Evolutionary conservation across 2,888 invertebrate genomes (phyloP).

Genomic region (Hartigia nigra): DNA sequence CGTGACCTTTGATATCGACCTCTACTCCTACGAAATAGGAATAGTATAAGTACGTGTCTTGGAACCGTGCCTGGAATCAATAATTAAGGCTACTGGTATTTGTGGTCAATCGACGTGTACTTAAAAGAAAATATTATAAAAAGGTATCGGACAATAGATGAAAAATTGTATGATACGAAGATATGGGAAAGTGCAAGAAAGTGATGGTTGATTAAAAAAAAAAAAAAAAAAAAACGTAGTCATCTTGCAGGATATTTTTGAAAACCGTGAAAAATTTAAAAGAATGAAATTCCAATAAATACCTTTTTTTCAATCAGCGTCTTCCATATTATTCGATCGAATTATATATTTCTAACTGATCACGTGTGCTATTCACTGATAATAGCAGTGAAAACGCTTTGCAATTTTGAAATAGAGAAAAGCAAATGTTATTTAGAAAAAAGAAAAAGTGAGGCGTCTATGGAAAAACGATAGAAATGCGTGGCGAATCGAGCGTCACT

Average conservation of each 20-base stretch:
- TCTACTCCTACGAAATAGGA: background rate
- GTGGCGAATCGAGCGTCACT: constrained; percentile 13
- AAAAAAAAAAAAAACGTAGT: background rate
- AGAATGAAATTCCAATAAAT: background rate
- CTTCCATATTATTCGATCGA: background rate
- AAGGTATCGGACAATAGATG: background rate
- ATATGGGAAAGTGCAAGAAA: background rate
- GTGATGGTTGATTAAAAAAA: background rate
- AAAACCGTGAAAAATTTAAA: background rate
- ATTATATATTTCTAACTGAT: background rate
- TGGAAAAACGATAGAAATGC: background rate
- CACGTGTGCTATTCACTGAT: background rate
- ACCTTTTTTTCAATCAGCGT: background rate
- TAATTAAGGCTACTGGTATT: background rate
- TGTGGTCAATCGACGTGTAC: background rate
- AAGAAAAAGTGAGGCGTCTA: background rate
- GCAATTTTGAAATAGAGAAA: background rate
- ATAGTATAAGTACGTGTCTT: background rate
- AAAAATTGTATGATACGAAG: background rate
- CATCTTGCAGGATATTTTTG: background rate
- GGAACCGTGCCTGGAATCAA: background rate
- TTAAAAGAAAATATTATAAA: background rate
- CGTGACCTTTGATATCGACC: background rate
- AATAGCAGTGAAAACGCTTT: background rate
- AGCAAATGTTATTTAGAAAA: background rate